Conservation (phyloP, 2,888 invertebrate species). For the Drymonia ruficornis region DNA sequence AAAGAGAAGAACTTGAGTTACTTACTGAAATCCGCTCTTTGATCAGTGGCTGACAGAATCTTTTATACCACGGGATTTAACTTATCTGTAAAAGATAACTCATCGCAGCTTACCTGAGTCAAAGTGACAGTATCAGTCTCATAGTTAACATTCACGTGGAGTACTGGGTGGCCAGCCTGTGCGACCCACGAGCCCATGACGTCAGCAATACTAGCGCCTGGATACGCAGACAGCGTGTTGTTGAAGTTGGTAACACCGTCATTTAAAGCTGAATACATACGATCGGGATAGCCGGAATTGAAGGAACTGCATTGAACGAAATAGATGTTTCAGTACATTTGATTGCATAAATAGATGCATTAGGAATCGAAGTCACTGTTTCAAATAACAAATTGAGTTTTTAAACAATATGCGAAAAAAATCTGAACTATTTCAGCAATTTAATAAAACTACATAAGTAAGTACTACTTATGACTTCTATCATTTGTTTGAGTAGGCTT, state of each 20-base stretch:
- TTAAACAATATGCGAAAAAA: too few species aligned
- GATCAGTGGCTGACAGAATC: too few species aligned
- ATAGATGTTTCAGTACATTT: neutral
- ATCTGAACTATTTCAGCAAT: too few species aligned
- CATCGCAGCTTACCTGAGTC: slow-evolving; percentile 58
- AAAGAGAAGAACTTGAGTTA: too few species aligned
- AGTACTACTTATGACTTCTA: too few species aligned
- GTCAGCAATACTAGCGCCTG: slow-evolving; percentile 47
- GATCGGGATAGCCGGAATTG: slow-evolving; percentile 72
- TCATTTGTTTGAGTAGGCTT: too few species aligned
- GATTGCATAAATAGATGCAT: neutral
- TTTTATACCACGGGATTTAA: too few species aligned
- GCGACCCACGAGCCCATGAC: slow-evolving; percentile 73
- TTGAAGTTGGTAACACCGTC: slow-evolving; percentile 51
- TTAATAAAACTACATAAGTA: too few species aligned
- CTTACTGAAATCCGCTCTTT: neutral
- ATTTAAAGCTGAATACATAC: slow-evolving; percentile 76
- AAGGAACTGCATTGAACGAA: slow-evolving; percentile 54
- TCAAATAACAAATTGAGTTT: too few species aligned
- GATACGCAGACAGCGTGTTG: slow-evolving; percentile 55
- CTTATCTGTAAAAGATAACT: neutral
- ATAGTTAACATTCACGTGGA: slow-evolving; percentile 65
- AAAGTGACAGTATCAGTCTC: slow-evolving; percentile 55
- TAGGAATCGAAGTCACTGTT: neutral
- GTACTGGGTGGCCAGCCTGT: slow-evolving; percentile 69